Evolutionary conservation across 2,797 vertebrate genomes (phyloP).

Genomic region (Lagorchestes hirsutus): DNA sequence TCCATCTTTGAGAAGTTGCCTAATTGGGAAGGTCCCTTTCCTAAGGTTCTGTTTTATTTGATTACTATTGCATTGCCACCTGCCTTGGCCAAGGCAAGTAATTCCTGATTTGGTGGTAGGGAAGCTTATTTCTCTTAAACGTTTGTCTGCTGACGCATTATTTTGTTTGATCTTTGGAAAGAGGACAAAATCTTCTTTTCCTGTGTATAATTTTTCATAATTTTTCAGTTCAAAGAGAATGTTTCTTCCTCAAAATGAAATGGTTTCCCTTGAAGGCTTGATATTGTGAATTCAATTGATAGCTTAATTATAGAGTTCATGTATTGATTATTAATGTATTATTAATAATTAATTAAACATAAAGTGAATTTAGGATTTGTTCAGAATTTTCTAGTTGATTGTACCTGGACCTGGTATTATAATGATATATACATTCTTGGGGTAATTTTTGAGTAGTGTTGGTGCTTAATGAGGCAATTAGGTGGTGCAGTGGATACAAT

Average conservation of each 20-base stretch:
- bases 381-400: background rate
- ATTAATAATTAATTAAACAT: slow-evolving; percentile 38
- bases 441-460: background rate
- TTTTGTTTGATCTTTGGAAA: slow-evolving; percentile 32
- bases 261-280: slow-evolving; percentile 6
- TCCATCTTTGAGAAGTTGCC: slow-evolving; percentile 57
- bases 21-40: slow-evolving; percentile 59
- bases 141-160: background rate
- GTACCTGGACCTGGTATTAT: background rate
- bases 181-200: slow-evolving; percentile 25
- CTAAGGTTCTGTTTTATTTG: slow-evolving; percentile 34
- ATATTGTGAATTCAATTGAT: background rate
- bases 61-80: slow-evolving; percentile 54
- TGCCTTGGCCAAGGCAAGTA: slow-evolving; percentile 19
- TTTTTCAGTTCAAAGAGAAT: slow-evolving; percentile 63
- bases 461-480: background rate
- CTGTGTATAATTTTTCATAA: slow-evolving; percentile 36
- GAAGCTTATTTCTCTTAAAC: slow-evolving; percentile 39
- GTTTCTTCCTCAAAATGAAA: slow-evolving; percentile 52
- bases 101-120: slow-evolving; percentile 57
- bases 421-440: background rate
- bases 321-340: slow-evolving; percentile 31
- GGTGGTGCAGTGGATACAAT: background rate
- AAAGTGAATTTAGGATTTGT: slow-evolving; percentile 8
- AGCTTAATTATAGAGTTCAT: background rate